Evolutionary conservation across 2,797 vertebrate genomes (phyloP).

Genomic region (Myripristis jacobus): DNA sequence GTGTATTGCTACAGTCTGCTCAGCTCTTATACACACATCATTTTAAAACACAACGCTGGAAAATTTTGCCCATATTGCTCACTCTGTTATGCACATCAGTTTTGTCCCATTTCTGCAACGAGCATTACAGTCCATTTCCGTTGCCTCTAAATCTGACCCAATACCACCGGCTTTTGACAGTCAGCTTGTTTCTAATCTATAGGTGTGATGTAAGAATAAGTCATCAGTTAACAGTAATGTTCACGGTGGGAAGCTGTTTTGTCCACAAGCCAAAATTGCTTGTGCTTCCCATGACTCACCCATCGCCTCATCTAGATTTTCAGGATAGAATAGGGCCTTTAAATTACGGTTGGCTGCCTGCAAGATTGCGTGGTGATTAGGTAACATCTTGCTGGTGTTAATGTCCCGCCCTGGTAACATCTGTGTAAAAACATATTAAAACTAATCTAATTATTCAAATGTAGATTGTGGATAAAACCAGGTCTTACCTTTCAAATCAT

Average conservation of each 20-base stretch:
- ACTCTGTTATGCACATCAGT: slow-evolving; percentile 15
- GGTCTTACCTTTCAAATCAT: background rate
- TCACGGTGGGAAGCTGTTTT: background rate
- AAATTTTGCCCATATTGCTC: slow-evolving; percentile 17
- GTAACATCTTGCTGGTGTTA: background rate
- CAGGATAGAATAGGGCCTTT: background rate
- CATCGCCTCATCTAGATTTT: background rate
- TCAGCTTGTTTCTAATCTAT: background rate
- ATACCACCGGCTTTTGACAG: slow-evolving; percentile 28
- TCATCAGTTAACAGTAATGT: background rate
- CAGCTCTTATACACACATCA: slow-evolving; percentile 1
- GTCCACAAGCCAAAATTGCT: background rate
- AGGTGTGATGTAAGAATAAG: background rate
- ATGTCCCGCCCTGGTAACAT: background rate
- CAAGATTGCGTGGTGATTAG: background rate
- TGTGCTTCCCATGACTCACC: background rate
- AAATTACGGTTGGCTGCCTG: background rate
- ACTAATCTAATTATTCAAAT: background rate
- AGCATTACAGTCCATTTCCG: slow-evolving; percentile 24
- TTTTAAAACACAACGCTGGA: slow-evolving; percentile 44
- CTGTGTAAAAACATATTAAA: background rate
- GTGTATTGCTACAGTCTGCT: slow-evolving; percentile 13
- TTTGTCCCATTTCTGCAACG: slow-evolving; percentile 31
- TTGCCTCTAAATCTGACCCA: slow-evolving; percentile 24
- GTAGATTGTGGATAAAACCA: background rate